These are phyloP conservation scores for Brachionus manjavacas DNA, from an alignment of 1,140 invertebrate species.

Conservation along the genomic window DNA sequence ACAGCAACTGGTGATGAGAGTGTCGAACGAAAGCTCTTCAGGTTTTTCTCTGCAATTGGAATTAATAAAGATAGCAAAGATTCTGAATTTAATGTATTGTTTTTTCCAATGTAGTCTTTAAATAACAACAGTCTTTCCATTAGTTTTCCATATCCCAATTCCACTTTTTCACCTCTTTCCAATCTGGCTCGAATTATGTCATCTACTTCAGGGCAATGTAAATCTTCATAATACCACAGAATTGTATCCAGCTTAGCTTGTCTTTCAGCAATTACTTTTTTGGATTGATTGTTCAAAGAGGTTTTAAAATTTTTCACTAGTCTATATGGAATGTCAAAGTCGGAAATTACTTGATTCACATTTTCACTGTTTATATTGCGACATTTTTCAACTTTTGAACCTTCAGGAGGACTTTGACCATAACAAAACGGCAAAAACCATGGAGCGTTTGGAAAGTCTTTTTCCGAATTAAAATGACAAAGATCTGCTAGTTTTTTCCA, in stretches of 20 bases:
- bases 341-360: constrained; percentile 48
- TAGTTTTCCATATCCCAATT: constrained; percentile 50
- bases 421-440: constrained; percentile 54
- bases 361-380: constrained; percentile 47
- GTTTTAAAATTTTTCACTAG: constrained; percentile 47
- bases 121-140: constrained; percentile 51
- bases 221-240: constrained; percentile 55
- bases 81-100: not conserved
- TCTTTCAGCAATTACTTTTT: constrained; percentile 46
- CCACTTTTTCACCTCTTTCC: constrained; percentile 44
- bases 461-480: constrained; percentile 50
- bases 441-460: constrained; percentile 50
- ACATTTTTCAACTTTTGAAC: constrained; percentile 44
- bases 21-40: constrained; percentile 48
- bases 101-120: constrained; percentile 44
- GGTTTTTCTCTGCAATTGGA: constrained; percentile 48
- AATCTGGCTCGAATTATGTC: constrained; percentile 47
- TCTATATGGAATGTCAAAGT: constrained; percentile 48
- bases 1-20: constrained; percentile 52
- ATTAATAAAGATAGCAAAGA: constrained; percentile 47
- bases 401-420: constrained; percentile 46
- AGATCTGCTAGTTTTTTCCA: constrained; percentile 54
- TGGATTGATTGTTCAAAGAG: constrained; percentile 46
- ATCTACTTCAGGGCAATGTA: constrained; percentile 49
- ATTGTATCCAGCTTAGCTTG: constrained; percentile 49